Evolutionary conservation across 2,888 invertebrate genomes (phyloP).

Genomic region (Amphipyra berbera): DNA sequence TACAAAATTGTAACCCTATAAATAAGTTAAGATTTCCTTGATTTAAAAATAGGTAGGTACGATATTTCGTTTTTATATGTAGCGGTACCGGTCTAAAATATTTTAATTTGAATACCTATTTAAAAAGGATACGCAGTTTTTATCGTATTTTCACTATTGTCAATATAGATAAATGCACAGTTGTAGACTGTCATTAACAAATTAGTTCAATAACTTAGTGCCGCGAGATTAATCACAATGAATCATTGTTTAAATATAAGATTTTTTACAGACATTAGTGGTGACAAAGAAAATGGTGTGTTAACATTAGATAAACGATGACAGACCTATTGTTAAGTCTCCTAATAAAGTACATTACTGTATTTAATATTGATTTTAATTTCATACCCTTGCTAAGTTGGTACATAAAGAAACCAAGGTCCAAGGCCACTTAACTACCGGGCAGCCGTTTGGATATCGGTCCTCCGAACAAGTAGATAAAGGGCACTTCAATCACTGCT

Average conservation of each 20-base stretch:
- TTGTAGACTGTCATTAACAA: constrained; percentile 63
- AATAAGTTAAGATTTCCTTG: constrained; percentile 43
- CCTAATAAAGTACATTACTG: constrained; percentile 88
- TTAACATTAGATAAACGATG: constrained; percentile 79
- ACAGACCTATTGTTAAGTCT: constrained; percentile 85
- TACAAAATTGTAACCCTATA: constrained; percentile 45
- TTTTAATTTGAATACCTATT: constrained; percentile 36
- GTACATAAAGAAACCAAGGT: neutral
- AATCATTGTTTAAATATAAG: constrained; percentile 67
- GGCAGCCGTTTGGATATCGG: too few relatives aligned
- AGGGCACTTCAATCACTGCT: too few relatives aligned
- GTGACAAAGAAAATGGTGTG: constrained; percentile 78
- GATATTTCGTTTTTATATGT: constrained; percentile 45
- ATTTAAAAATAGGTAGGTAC: constrained; percentile 59
- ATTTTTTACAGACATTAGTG: constrained; percentile 83
- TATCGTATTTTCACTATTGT: constrained; percentile 42
- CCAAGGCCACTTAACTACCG: too few relatives aligned
- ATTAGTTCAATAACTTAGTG: constrained; percentile 61
- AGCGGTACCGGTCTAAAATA: constrained; percentile 47
- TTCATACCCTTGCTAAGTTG: constrained; percentile 18
- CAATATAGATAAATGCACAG: constrained; percentile 57
- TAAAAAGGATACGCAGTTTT: constrained; percentile 30
- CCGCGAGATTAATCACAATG: constrained; percentile 62
- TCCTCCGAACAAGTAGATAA: too few relatives aligned
- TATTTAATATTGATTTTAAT: constrained; percentile 70